Evolutionary conservation across 2,113 vertebrate genomes (phyloP), one percentile per base, ranked within the genome.

Genomic region (Sylvicapra grimmia): DNA sequence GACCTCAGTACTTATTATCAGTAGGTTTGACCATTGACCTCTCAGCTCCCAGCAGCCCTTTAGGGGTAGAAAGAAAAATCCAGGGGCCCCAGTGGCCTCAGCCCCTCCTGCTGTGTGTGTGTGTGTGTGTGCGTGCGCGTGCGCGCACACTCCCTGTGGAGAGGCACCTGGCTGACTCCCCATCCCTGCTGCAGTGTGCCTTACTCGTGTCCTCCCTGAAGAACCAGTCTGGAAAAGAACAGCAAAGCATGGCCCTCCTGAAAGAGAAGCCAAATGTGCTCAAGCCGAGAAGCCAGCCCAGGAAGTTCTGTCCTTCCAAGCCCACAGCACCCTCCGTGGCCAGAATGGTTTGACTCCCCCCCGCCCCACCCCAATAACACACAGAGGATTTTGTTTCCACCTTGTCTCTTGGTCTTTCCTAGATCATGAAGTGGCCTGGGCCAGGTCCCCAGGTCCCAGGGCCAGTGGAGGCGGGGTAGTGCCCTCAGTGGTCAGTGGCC

Each of bases 171-270:
- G 16, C 88, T 96, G 90, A 75, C 27, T 3, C 31, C 65, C 27
- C 36, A 31, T 84, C 96, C 97, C 47, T 7, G 0, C 98, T 98
- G 98, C 98, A 99, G 99, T 99, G 99, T 95, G 98, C 98, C 49
- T 90, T 99, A n/a, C 96, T 99, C 0, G 98, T 99, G 98, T 98
- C 99, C 83, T 98, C 99, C 40, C 97, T 99, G 96, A 98, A 98
- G 96, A 98, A 98, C 36, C 98, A 97, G 33, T 97, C 98, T 16
- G 77, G 98, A 54, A 97, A 90, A 85, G 96, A 93, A 2, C 25
- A 63, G 65, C 93, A 75, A 63, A 94, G 44, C 4, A 8, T 75
- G 7, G n/a, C 65, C 31, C 3, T 79, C 25, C 6, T 85, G 23
- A 93, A 86, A 92, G 97, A 94, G 89, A 96, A 94, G 8, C 40